Base-by-base conservation (phyloP, 2,797 vertebrate species). In the Pteronotus mesoamericanus region DNA sequence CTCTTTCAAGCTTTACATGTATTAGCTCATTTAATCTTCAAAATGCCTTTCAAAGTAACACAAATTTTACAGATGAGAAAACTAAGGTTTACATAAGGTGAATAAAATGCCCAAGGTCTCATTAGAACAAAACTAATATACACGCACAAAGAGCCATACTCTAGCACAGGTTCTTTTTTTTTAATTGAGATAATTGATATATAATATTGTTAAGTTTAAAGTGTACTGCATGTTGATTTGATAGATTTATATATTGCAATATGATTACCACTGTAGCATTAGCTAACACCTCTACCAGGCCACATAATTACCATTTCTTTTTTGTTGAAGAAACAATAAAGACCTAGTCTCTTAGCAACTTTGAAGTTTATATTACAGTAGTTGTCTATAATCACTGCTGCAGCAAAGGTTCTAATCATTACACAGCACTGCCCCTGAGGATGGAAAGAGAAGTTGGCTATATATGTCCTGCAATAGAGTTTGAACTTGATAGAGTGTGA, bases 51-150 rank as follows among this genome's bases (percentile, higher is more conserved):
- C 69, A 72, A 59, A 80, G 68, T 79, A 82, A 90, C 18, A 15
- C 34, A 64, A n/a, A 85, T 80, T 92, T 92, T 80, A 82, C 26
- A 89, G 22, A 75, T 84, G 48, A 89, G 7, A 79, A 96, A 86
- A 61, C 18, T 82, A 37, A 91, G 7, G 66, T 79, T 88, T 78
- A 59, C 32, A 29, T 42, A 46, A 61, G 3, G 57, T 78, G 79
- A 94, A 72, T 71, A 82, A 77, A 6, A 18, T 39, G 5, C 18
- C 19, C 53, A 90, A 77, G 9, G 9, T 68, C 12, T 91, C 79
- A 46, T 37, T 44, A 87, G 18, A 15, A 44, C 4, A 88, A 87
- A 77, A 79, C 21, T 87, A 64, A 84, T 24, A 74, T 16, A 74
- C 55, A 89, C 88, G 88, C 5, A 42, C 53, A 57, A 44, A 64